Base-by-base conservation (phyloP, 1,140 invertebrate genomes). In the Cotesia typhae region DNA sequence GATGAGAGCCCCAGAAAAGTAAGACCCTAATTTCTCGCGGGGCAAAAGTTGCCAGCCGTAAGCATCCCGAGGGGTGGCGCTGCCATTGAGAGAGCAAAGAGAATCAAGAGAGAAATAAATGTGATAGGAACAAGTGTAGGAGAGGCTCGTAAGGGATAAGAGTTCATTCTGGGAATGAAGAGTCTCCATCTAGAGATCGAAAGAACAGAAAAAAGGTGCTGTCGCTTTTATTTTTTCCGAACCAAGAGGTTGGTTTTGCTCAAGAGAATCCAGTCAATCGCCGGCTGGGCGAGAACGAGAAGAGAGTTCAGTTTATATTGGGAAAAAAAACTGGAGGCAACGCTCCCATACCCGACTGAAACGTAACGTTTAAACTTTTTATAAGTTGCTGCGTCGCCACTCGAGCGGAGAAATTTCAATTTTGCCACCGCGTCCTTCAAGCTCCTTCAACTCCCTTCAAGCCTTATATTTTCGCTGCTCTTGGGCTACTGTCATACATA, bases 281-380 rank as follows among this genome's bases (percentile, higher is more conserved):
- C 75, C 83, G 85, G 76, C 83, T 79, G 47, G 59, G 37, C 52
- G 69, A 35, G 66, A 71, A 64, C 52, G 69, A 35, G 66, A 71
- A 64, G 67, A 55, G 59, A 55, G 53, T 78, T 74, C 82, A 85
- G 84, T 87, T 86, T 85, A 87, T 87, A 87, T 87, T 85, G 84
- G 79, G 78, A 82, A 81, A 78, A 75, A 74, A 73, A 73, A 61
- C 57, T 76, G 67, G 74, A 76, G 72, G 79, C 79, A 78, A 79
- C 79, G 79, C 76, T 74, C 76, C 71, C 76, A 65, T 73, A 74
- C 64, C 73, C 80, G 80, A 84, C 82, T 81, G 80, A 83, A 85
- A 82, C 84, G 83, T 84, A 85, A 82, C 84, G 83, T 84, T 84
- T 85, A 85, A 84, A 85, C 83, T 86, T 87, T 86, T 86, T 86